Evolutionary conservation across 92 coral and sea anemone genomes (phyloP).

Genomic region (Epizoanthus stellaris): DNA sequence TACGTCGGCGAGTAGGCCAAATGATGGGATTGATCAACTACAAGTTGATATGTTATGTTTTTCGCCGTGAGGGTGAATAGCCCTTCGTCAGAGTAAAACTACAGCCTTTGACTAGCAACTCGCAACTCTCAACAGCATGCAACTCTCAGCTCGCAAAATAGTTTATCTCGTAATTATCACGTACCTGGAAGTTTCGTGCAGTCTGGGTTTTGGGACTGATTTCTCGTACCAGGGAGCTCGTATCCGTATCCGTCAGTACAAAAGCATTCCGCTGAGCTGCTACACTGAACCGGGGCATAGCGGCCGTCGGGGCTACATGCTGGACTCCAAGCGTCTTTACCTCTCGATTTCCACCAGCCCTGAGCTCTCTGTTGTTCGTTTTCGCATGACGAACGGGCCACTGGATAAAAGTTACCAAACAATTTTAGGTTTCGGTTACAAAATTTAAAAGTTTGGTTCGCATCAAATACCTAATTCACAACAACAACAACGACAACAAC

Average conservation of each 20-base stretch:
- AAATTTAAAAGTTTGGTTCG: background rate
- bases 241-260: constrained; percentile 81
- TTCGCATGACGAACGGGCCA: constrained; percentile 74
- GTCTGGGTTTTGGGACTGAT: constrained; percentile 55
- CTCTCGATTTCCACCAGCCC: constrained; percentile 61
- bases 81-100: too few species aligned
- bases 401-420: constrained; percentile 38
- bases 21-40: too few species aligned
- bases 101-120: too few species aligned
- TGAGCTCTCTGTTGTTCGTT: constrained; percentile 81
- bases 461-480: background rate
- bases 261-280: constrained; percentile 62
- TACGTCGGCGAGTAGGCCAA: too few species aligned
- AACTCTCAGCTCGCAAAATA: too few species aligned
- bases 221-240: constrained; percentile 72
- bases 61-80: too few species aligned
- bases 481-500: background rate
- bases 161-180: background rate
- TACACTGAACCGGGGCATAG: constrained; percentile 71
- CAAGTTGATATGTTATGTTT: too few species aligned
- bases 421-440: background rate
- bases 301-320: constrained; percentile 69
- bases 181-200: constrained; percentile 75
- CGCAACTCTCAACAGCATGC: too few species aligned
- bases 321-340: constrained; percentile 59